A percentile compares a stretch with the other conserved stretches of the same genome.
Evolutionary conservation across 2,113 vertebrate genomes (phyloP).

Genomic region (Dendrocopos noguchii): DNA sequence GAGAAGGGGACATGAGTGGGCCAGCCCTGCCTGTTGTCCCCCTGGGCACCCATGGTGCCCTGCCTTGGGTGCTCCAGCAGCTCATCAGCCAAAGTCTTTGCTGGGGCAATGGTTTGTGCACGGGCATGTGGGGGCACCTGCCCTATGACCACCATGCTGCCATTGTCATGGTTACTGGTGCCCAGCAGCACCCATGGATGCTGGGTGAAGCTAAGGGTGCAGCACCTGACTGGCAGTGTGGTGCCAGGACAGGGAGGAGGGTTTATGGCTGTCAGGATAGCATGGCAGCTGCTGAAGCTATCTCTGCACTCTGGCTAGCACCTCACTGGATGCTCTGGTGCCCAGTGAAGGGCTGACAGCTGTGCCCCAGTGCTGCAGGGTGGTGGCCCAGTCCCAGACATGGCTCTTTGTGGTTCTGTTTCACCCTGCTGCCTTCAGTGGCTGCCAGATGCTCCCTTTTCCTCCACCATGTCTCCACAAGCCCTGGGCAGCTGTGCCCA

Average conservation of each 20-base stretch:
- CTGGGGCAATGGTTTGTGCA: not conserved
- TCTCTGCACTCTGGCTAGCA: not conserved
- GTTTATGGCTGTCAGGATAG: too few species aligned
- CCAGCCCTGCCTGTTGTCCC: not conserved
- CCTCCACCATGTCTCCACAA: not conserved
- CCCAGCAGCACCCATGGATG: not conserved
- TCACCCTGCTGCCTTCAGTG: not conserved
- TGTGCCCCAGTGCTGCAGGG: accelerated
- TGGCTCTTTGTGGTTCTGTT: not conserved
- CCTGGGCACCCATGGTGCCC: accelerated
- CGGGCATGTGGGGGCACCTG: too few species aligned
- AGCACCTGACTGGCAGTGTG: not conserved
- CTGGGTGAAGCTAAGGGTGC: not conserved
- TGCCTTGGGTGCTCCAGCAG: not conserved
- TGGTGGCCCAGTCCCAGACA: not conserved
- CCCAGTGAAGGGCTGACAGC: not conserved
- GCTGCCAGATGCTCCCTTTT: too few species aligned
- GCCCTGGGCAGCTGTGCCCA: not conserved
- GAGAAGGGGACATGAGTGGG: not conserved
- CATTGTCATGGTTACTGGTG: not conserved
- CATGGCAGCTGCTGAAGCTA: not conserved
- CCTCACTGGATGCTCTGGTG: not conserved
- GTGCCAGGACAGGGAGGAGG: not conserved
- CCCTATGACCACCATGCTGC: not conserved
- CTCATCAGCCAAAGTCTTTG: not conserved